Evolutionary conservation across 2,888 invertebrate species (phyloP).

Genomic region (Caenorhabditis macrosperma): DNA sequence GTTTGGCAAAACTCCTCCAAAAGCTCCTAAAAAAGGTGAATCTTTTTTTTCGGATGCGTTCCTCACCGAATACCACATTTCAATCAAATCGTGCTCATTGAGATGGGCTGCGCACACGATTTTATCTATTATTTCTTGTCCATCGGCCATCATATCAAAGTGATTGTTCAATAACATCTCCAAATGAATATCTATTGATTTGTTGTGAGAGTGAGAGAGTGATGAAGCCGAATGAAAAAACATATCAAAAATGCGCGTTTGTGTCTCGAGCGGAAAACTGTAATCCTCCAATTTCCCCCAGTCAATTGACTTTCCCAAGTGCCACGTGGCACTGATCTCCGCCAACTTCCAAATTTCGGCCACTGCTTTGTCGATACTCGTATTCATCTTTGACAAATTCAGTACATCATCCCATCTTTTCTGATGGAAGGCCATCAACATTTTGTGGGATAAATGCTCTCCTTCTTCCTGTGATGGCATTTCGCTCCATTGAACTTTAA

Average conservation of each 20-base stretch:
- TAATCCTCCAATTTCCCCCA: neutral
- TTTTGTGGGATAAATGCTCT: neutral
- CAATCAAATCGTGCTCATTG: slow-evolving; percentile 41
- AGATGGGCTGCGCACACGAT: slow-evolving; percentile 44
- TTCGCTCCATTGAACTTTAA: neutral
- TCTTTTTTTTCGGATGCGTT: neutral
- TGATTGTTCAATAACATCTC: slow-evolving; percentile 7
- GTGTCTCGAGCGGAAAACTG: slow-evolving; percentile 24
- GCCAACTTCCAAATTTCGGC: neutral
- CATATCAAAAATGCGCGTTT: slow-evolving; percentile 32
- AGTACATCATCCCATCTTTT: slow-evolving; percentile 17
- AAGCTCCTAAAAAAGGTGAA: slow-evolving; percentile 20
- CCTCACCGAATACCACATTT: slow-evolving; percentile 53
- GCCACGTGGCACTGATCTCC: slow-evolving; percentile 7
- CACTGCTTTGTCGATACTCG: neutral
- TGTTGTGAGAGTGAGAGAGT: neutral
- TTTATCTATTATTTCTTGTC: slow-evolving; percentile 28
- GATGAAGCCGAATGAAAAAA: neutral
- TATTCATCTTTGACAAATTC: neutral
- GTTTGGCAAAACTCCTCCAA: neutral
- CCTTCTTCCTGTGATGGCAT: neutral
- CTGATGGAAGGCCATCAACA: neutral
- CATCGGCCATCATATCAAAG: slow-evolving; percentile 51
- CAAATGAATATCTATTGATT: slow-evolving; percentile 12
- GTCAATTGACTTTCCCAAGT: slow-evolving; percentile 5